phyloP scores from a whole-genome alignment of 2,113 vertebrate genomes.

The Alectura lathami region DNA sequence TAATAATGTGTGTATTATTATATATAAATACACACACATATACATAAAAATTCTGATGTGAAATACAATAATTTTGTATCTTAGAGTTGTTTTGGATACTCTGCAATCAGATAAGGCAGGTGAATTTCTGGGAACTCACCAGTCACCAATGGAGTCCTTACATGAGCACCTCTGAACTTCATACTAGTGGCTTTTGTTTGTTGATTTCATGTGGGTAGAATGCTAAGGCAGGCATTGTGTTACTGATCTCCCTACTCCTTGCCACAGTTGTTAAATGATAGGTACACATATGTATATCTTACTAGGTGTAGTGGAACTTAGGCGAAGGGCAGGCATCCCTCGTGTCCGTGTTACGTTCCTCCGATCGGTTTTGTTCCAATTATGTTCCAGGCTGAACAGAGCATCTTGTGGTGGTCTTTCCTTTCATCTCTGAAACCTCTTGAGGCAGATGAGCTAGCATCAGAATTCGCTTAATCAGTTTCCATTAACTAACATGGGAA shows the following conservation, averaged over 20 bases:
- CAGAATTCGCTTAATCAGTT: background rate
- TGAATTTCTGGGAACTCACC: background rate
- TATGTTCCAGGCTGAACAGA: background rate
- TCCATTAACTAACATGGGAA: background rate
- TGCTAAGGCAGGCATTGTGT: background rate
- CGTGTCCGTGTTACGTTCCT: background rate
- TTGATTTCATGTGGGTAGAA: background rate
- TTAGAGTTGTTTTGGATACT: background rate
- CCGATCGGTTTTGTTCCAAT: background rate
- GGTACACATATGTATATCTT: background rate
- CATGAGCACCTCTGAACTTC: background rate
- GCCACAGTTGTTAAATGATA: background rate
- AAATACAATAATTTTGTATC: background rate
- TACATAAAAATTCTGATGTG: background rate
- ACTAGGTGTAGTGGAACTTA: background rate
- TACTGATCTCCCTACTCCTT: background rate
- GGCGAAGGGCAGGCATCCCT: background rate
- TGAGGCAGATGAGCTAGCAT: background rate
- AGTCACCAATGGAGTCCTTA: background rate
- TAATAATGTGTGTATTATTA: fast-evolving
- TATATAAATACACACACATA: fast-evolving
- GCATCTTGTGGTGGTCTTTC: background rate
- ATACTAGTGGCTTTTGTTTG: background rate
- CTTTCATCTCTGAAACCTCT: background rate
- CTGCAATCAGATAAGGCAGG: background rate